Evolutionary conservation across 2,797 vertebrate genomes (phyloP), one percentile per base, ranked within the genome.

Genomic region (Gorsachius magnificus): DNA sequence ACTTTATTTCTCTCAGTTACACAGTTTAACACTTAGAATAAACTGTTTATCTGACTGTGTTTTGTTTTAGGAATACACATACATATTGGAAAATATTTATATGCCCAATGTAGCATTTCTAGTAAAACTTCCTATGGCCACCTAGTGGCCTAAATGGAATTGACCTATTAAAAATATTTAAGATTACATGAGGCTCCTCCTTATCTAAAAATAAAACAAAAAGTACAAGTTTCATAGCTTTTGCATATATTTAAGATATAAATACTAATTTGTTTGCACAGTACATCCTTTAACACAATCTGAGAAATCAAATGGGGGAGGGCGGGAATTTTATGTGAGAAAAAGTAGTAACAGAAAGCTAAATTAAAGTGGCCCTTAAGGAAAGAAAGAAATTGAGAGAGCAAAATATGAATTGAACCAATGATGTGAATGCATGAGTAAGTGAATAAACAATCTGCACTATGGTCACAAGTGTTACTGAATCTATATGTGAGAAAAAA

Each of bases 161-260:
- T 57, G 69, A 90, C 69, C 87, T 92, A 83, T 75, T 93, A 96
- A 90, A 95, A 95, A 95, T 94, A 94, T 46, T 86, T 20, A 43
- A 70, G 71, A 92, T 91, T 89, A 96, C 83, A 86, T 53, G 78
- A 95, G 81, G 79, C 91, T 95, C 82, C 70, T 84, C 90, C 65
- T 97, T 63, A 88, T 93, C 89, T 96, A 94, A 97, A 97, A 98
- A 98, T 87, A 97, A 98, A 98, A 97, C 96, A 75, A 93, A 71
- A 96, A 95, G 96, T 97, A 97, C 98, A 96, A 90, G 54, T 90
- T 90, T 95, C 90, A 97, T 96, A 93, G 78, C 85, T 97, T 97
- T 97, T 97, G 97, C 94, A 97, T 98, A 98, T 98, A 98, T 98
- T 98, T 98, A 97, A 97, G 97, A 97, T 98, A 98, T 98, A 98